Percentiles rank a stretch among this genome's conserved stretches.
Evolutionary conservation across 2,888 invertebrate species (phyloP).

Genomic region (Acrobasis repandana): DNA sequence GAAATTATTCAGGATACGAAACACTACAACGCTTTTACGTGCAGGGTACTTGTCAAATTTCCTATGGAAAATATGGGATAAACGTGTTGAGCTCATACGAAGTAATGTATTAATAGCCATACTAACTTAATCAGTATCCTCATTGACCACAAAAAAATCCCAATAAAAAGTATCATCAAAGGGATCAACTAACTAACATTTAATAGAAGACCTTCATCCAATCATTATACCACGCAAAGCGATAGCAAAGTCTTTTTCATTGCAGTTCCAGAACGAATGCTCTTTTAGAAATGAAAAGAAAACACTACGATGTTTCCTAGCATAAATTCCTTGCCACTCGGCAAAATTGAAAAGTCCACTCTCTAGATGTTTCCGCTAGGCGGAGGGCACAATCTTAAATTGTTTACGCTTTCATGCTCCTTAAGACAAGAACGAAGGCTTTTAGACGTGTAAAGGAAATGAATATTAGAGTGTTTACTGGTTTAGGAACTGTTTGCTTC

Average conservation of each 20-base stretch:
- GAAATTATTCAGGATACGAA: too few relatives aligned
- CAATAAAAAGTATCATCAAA: not conserved
- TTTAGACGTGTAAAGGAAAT: constrained; percentile 36
- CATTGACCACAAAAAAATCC: too few relatives aligned
- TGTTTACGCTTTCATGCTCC: constrained; percentile 65
- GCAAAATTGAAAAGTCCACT: constrained; percentile 78
- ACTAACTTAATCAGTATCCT: too few relatives aligned
- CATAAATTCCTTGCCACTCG: constrained; percentile 71
- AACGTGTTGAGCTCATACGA: too few relatives aligned
- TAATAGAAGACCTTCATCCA: not conserved
- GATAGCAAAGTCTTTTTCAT: constrained; percentile 19
- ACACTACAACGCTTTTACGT: too few relatives aligned
- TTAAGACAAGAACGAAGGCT: constrained; percentile 55
- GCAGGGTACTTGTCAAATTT: too few relatives aligned
- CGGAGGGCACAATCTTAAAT: constrained; percentile 66
- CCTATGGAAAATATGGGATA: too few relatives aligned
- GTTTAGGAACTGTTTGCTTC: constrained; percentile 26
- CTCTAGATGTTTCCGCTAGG: constrained; percentile 61
- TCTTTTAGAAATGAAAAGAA: constrained; percentile 72
- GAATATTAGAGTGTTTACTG: constrained; percentile 37
- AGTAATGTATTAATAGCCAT: too few relatives aligned
- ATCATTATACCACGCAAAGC: not conserved
- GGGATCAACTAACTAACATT: not conserved
- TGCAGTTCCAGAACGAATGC: constrained; percentile 46
- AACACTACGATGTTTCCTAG: constrained; percentile 56